phyloP scores from a whole-genome alignment of 2,113 vertebrate genomes.

The Ailurus styani region DNA sequence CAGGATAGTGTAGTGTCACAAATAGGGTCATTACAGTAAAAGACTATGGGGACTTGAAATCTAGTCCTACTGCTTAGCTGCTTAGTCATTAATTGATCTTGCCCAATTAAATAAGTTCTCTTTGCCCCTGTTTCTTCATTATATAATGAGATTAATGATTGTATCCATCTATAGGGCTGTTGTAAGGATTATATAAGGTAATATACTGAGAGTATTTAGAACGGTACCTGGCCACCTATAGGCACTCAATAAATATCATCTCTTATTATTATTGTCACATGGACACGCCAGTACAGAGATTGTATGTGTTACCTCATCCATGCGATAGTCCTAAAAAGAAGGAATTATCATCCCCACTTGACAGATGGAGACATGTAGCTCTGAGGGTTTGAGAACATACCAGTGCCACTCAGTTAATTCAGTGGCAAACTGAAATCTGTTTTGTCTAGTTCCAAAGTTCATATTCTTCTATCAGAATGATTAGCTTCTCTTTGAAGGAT shows the following conservation, averaged over 20 bases:
- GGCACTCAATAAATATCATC: neutral
- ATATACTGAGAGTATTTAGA: neutral
- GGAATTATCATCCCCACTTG: neutral
- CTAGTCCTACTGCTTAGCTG: neutral
- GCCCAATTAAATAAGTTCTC: neutral
- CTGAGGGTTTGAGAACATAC: neutral
- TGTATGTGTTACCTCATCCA: neutral
- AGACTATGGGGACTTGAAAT: neutral
- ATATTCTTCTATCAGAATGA: slow-evolving; percentile 10
- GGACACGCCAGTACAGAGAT: neutral
- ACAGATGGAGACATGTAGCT: neutral
- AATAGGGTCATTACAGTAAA: neutral
- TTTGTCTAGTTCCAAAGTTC: slow-evolving; percentile 36
- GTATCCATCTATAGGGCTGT: neutral
- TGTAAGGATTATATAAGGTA: neutral
- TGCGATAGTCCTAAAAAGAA: neutral
- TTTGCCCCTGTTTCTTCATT: slow-evolving; percentile 13
- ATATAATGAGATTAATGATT: slow-evolving; percentile 11
- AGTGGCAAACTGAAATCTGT: neutral
- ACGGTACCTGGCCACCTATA: neutral
- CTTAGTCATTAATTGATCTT: neutral
- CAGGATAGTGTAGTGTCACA: neutral
- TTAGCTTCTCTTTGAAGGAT: slow-evolving; percentile 40
- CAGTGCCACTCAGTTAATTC: neutral
- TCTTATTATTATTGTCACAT: neutral